phyloP scores from a whole-genome alignment of 2,113 vertebrate genomes.

The Eonycteris spelaea region DNA sequence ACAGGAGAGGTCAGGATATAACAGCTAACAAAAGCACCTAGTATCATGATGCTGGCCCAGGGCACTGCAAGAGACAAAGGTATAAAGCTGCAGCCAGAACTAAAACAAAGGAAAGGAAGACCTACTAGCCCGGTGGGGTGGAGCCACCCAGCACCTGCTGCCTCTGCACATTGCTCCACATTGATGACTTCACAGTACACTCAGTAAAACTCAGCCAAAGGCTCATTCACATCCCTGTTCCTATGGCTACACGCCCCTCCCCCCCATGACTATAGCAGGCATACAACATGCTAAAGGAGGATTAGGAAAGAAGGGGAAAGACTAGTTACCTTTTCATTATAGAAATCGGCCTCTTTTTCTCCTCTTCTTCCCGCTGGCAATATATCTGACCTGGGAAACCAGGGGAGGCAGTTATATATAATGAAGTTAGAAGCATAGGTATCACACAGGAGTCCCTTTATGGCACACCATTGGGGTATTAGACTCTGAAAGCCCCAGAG shows the following conservation, averaged over 20 bases:
- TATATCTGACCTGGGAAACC: neutral
- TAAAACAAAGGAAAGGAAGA: neutral
- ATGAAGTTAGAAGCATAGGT: neutral
- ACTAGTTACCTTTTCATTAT: neutral
- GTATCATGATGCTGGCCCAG: neutral
- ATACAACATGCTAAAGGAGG: neutral
- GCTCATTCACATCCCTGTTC: neutral
- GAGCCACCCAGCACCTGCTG: neutral
- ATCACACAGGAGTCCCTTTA: neutral
- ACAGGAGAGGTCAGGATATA: slow-evolving; percentile 24
- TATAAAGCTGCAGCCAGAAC: neutral
- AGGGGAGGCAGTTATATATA: neutral
- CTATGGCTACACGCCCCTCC: neutral
- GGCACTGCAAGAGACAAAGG: neutral
- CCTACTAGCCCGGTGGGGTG: neutral
- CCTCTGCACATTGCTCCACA: neutral
- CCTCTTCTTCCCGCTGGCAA: neutral
- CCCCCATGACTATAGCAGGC: neutral
- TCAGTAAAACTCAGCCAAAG: no score
- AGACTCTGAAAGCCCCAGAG: neutral
- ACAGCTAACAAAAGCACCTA: neutral
- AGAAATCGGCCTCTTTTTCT: neutral
- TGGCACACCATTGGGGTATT: neutral
- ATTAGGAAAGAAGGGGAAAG: neutral
- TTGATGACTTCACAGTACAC: neutral